Evolutionary conservation across 1,140 invertebrate genomes (phyloP), one percentile per base, ranked within the genome.

Genomic region (Brachionus asplanchnoidis): DNA sequence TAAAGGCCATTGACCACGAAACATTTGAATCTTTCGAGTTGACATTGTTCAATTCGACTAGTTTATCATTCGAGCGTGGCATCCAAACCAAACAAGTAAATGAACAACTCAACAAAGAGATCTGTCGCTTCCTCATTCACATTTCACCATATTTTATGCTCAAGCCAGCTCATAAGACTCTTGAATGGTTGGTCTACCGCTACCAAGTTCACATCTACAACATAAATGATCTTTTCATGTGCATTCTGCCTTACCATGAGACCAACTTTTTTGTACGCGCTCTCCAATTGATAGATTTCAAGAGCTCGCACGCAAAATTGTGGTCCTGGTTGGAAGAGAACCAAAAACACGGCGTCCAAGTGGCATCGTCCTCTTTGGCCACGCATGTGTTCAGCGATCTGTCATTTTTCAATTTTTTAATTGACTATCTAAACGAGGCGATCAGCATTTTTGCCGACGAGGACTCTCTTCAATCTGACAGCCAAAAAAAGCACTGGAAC

Each of bases 181-280:
- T 98, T 28, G 97, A 98, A 92, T 98, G 96, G 96, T 90, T 98
- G 2, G 92, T 97, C 68, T 92, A 94, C 85, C 91, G 91, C 91
- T 92, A 88, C 88, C 92, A 93, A 68, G 94, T 98, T 85, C 94
- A 98, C 87, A 91, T 94, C 73, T 97, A 94, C 88, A 97, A 97
- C 88, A 92, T 92, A 82, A 93, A 94, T 88, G 92, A 93, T 1
- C 92, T 97, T 44, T 90, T 98, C 85, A 91, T 93, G 85, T 90
- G 94, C 53, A 93, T 95, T 78, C 88, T 98, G 56, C 96, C 97
- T 0, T 97, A 96, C 88, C 95, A 97, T 89, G 94, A 96, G 86
- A 95, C 95, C 17, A 93, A 93, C 85, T 93, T 94, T 75, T 98
- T 98, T 91, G 92, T 94, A 0, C 91, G 94, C 83, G 91, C 94